Conservation (phyloP, 2,888 invertebrate genomes). For the Cephalotes varians region DNA sequence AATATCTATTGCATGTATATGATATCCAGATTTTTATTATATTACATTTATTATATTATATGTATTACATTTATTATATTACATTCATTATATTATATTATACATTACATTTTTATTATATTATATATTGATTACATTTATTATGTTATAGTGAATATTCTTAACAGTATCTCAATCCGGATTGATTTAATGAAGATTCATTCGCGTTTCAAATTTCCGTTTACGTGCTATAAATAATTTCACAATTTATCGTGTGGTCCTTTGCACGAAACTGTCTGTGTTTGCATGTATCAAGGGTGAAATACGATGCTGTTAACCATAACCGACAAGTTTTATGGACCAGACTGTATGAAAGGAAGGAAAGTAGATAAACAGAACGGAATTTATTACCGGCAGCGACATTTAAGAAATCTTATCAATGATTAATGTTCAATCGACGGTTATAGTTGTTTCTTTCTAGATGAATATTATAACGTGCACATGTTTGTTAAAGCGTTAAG, state of each 20-base stretch:
- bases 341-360: slow-evolving; percentile 53
- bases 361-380: slow-evolving; percentile 64
- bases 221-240: slow-evolving; percentile 46
- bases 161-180: background rate
- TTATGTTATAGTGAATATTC: background rate
- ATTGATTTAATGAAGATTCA: slow-evolving; percentile 11
- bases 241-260: slow-evolving; percentile 39
- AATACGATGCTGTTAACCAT: slow-evolving; percentile 65
- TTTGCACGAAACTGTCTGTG: slow-evolving; percentile 45
- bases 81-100: too few species aligned
- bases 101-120: too few species aligned
- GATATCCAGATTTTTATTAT: background rate
- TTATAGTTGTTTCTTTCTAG: slow-evolving; percentile 27
- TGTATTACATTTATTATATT: background rate
- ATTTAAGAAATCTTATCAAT: slow-evolving; percentile 69
- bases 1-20: background rate
- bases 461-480: background rate
- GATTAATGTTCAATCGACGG: slow-evolving; percentile 67
- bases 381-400: slow-evolving; percentile 67
- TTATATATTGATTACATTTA: too few species aligned
- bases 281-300: slow-evolving; percentile 49
- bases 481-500: slow-evolving; percentile 26
- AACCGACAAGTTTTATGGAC: slow-evolving; percentile 68
- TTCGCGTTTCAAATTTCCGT: slow-evolving; percentile 35
- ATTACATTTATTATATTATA: too few species aligned